A percentile compares a stretch with the other conserved stretches of the same genome.
Conservation (phyloP, 30 jellyfish, hydroid and myxozoan genomes). For the Aurelia sp. region DNA sequence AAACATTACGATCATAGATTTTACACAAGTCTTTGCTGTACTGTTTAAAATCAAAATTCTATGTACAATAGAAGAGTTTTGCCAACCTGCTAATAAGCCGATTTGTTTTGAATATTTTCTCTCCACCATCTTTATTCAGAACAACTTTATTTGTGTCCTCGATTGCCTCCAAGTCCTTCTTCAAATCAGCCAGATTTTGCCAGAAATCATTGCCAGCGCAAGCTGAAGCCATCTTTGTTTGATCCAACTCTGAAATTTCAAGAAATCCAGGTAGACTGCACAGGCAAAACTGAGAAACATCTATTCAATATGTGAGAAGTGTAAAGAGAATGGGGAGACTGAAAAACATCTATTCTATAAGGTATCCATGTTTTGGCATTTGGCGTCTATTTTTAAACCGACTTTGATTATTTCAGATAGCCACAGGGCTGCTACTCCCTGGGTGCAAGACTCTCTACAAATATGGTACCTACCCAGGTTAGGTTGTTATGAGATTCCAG, state of each 20-base stretch:
- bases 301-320: not conserved
- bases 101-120: constrained; percentile 15
- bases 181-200: constrained; percentile 30
- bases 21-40: too few species aligned
- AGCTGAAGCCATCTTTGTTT: not conserved
- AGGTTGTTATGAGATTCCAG: too few species aligned
- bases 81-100: constrained; percentile 27
- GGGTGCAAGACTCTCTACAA: too few species aligned
- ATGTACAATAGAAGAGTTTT: not conserved
- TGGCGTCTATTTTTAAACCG: too few species aligned
- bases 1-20: too few species aligned
- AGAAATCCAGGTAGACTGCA: not conserved
- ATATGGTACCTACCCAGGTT: too few species aligned
- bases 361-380: too few species aligned
- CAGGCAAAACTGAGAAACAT: not conserved
- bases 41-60: too few species aligned
- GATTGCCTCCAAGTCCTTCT: constrained; percentile 26
- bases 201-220: constrained; percentile 35
- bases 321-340: too few species aligned
- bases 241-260: not conserved
- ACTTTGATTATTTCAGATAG: too few species aligned
- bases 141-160: constrained; percentile 39
- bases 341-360: too few species aligned
- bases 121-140: not conserved
- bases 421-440: too few species aligned